These are phyloP conservation scores for Drosophila bifasciata DNA, from an alignment of 1,140 invertebrate genomes.

Conservation along the genomic window DNA sequence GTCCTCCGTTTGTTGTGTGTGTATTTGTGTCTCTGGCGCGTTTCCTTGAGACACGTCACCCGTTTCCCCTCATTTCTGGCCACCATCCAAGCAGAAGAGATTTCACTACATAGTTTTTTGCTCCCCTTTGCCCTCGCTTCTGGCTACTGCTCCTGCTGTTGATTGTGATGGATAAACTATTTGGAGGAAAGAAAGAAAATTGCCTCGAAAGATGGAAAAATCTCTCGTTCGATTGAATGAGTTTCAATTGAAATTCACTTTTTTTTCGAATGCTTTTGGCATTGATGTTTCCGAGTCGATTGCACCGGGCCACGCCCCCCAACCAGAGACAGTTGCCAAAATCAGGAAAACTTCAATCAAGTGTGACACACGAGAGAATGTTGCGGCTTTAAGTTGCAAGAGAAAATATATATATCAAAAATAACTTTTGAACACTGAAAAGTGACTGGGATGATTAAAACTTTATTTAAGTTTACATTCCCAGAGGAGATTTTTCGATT, in stretches of 20 bases:
- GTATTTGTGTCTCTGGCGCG: conserved; percentile 17
- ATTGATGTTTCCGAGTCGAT: conserved; percentile 53
- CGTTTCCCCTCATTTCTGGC: conserved; percentile 31
- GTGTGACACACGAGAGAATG: too few species aligned
- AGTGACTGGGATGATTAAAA: too few species aligned
- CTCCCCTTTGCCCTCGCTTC: not conserved
- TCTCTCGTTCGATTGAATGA: conserved; percentile 64
- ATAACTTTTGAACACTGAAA: too few species aligned
- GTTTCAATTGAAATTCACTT: conserved; percentile 73
- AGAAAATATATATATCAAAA: too few species aligned
- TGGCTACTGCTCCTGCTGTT: conserved; percentile 36
- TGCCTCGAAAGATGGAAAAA: conserved; percentile 31
- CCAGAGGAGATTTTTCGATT: too few species aligned
- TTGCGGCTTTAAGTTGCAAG: too few species aligned
- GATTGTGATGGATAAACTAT: conserved; percentile 82
- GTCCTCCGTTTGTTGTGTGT: conserved; percentile 9
- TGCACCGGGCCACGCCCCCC: conserved; percentile 47
- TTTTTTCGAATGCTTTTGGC: conserved; percentile 54
- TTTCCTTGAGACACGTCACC: not conserved
- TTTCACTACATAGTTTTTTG: conserved; percentile 19
- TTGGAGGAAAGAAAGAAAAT: conserved; percentile 42
- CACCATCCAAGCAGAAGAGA: conserved; percentile 78
- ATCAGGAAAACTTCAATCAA: conserved; percentile 27
- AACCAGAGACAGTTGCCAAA: conserved; percentile 41
- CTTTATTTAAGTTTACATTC: too few species aligned